phyloP scores from a whole-genome alignment of 2,113 vertebrate species.

The Sterna hirundo region DNA sequence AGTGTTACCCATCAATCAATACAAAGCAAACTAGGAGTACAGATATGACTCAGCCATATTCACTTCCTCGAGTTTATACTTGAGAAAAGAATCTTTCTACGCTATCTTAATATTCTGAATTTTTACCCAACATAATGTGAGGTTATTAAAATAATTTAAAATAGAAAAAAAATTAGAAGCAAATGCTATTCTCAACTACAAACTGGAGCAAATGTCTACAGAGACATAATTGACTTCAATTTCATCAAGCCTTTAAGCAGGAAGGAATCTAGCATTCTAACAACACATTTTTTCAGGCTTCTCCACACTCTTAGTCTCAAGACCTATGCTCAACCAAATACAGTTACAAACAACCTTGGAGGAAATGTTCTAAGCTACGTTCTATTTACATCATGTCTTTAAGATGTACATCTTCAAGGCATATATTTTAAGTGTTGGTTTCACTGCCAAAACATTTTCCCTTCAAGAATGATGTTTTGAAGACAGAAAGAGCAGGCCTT shows the following conservation, averaged over 20 bases:
- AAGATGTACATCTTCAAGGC: neutral
- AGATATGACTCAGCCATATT: neutral
- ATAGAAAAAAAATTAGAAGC: neutral
- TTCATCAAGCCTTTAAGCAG: neutral
- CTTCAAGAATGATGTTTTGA: slow-evolving; percentile 36
- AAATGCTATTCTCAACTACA: neutral
- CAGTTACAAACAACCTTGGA: neutral
- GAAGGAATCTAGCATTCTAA: neutral
- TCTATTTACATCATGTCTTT: slow-evolving; percentile 24
- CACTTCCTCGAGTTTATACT: neutral
- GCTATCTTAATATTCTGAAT: neutral
- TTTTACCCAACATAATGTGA: neutral
- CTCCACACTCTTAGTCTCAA: neutral
- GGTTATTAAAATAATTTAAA: neutral
- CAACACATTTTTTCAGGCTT: neutral
- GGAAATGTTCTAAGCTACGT: slow-evolving; percentile 1
- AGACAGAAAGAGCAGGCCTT: slow-evolving; percentile 41
- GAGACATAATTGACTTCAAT: neutral
- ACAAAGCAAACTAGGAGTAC: neutral
- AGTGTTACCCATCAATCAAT: neutral
- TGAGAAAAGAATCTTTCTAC: neutral
- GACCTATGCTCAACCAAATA: neutral
- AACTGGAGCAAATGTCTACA: neutral
- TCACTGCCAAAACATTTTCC: slow-evolving; percentile 49
- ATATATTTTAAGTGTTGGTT: neutral